Percentiles rank a stretch among this genome's conserved stretches.
Evolutionary conservation across 2,888 invertebrate species (phyloP).

Genomic region (Rhogogaster chlorosoma): DNA sequence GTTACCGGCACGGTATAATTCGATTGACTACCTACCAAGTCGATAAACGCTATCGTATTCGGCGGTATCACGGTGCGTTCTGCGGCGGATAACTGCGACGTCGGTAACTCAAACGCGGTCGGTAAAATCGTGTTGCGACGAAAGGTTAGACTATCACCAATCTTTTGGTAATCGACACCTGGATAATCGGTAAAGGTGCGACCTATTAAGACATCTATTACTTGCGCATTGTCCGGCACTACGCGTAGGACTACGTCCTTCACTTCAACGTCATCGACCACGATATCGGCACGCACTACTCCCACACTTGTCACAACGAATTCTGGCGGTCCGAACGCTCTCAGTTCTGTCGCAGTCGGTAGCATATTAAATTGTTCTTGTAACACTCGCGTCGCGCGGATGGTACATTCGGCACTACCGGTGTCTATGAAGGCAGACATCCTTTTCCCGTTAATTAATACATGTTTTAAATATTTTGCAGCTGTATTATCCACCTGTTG

Average conservation of each 20-base stretch:
- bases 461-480: slow-evolving; percentile 25
- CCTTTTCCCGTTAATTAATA: background rate
- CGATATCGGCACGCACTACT: background rate
- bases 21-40: background rate
- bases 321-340: slow-evolving; percentile 15
- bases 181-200: slow-evolving; percentile 25
- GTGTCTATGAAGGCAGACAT: background rate
- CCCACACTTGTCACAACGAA: slow-evolving; percentile 24
- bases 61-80: background rate
- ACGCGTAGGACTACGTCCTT: slow-evolving; percentile 17
- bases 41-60: background rate
- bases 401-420: slow-evolving; percentile 9
- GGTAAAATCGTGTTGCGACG: background rate
- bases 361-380: background rate
- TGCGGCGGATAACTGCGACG: too few species aligned
- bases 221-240: slow-evolving; percentile 49
- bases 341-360: background rate
- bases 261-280: slow-evolving; percentile 22
- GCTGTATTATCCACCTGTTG: background rate
- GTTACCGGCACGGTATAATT: background rate
- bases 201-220: slow-evolving; percentile 33
- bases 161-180: slow-evolving; percentile 3
- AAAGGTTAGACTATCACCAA: slow-evolving; percentile 19
- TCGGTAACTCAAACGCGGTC: background rate
- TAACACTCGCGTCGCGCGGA: background rate